phyloP scores from a whole-genome alignment of 2,113 vertebrate genomes.

The Brachirus orientalis region DNA sequence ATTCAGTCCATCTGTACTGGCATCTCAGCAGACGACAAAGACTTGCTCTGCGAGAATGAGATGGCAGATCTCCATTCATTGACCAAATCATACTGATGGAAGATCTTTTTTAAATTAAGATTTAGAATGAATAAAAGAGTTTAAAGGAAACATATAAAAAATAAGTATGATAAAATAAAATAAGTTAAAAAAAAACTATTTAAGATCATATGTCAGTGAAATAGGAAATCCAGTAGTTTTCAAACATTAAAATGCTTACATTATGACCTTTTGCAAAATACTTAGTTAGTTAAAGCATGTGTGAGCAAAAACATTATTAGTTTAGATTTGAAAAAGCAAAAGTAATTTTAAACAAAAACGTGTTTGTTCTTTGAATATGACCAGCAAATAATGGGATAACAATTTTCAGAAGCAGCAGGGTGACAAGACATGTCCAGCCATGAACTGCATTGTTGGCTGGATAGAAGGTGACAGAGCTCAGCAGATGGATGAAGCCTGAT shows the following conservation, averaged over 20 bases:
- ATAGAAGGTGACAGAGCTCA: constrained; percentile 12
- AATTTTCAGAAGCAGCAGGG: not conserved
- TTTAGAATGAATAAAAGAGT: not conserved
- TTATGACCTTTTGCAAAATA: no score
- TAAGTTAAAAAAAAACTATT: no score
- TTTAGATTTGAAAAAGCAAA: no score
- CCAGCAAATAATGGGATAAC: not conserved
- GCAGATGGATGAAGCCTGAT: not conserved
- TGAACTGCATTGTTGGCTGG: not conserved
- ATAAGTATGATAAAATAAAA: no score
- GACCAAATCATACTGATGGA: constrained; percentile 16
- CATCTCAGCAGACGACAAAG: constrained; percentile 36
- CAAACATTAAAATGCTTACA: no score
- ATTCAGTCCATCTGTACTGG: constrained; percentile 63
- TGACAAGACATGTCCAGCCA: not conserved
- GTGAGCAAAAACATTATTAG: no score
- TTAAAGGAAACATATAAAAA: no score
- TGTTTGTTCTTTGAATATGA: not conserved
- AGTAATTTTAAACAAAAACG: not conserved
- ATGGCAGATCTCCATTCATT: constrained; percentile 41
- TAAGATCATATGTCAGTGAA: no score
- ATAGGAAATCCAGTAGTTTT: no score
- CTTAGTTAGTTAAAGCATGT: no score
- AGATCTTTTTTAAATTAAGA: not conserved
- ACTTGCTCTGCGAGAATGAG: constrained; percentile 39